Base-by-base conservation (phyloP, 2,888 invertebrate species). In the Boloria selene region DNA sequence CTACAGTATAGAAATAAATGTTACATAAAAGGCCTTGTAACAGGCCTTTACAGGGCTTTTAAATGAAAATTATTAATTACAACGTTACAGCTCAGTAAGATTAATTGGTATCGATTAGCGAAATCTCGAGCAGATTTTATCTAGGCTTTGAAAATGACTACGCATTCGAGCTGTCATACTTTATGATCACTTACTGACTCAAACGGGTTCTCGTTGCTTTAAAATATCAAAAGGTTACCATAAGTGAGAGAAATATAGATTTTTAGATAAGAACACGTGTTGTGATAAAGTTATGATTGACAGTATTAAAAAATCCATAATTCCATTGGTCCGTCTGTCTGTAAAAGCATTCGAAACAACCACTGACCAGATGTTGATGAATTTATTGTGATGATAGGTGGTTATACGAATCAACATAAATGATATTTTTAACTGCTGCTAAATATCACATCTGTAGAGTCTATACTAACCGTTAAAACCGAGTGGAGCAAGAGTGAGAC, bases 101-200 rank as follows among this genome's bases (percentile, higher is more conserved):
- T 86, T 81, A 83, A 86, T 85, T 82, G 82, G 75, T 68, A 76
- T 72, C 79, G 85, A 86, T 86, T 84, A 83, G 79, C 78, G 71
- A 79, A 77, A 76, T 78, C 77, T 77, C 76, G 74, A 74, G 72
- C 64, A 70, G 73, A 77, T 73, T 73, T 75, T 73, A 78, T 71
- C 70, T 65, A 47, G 51, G 38, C 38, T 47, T 7, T 45, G 68
- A 65, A 61, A 65, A 60, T 67, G 56, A 63, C 62, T 61, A 61
- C 67, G 22, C 54, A 50, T 59, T 67, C 50, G 58, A 59, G 49
- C 59, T 61, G 45, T 44, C 50, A 58, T 54, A 67, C 60, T 62
- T 44, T 58, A 52, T 55, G 16, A 55, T 47, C 22, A 59, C 22
- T 52, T 49, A 64, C 58, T 49, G 18, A 26, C 13, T 53, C 3